Percentiles rank a stretch among this genome's conserved stretches.
These are phyloP conservation scores for Florisuga fusca DNA, from an alignment of 2,797 vertebrate genomes.

Conservation along the genomic window DNA sequence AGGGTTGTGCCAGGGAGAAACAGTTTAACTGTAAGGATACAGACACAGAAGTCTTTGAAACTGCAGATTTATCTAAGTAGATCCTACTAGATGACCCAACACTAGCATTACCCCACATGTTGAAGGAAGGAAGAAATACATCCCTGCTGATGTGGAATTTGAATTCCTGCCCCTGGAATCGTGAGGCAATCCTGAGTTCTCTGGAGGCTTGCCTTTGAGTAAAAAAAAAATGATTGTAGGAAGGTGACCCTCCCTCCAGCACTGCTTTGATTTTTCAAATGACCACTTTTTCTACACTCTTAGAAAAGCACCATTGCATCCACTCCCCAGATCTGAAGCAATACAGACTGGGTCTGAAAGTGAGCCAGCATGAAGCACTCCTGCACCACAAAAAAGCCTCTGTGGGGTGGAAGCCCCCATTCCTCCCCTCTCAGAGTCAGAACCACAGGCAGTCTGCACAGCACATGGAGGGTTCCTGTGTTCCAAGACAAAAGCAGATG, in stretches of 20 bases:
- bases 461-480: neutral
- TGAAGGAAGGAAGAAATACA: neutral
- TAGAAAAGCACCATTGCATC: neutral
- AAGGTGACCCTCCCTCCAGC: neutral
- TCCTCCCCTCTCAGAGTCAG: neutral
- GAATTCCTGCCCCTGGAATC: neutral
- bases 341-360: neutral
- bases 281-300: neutral
- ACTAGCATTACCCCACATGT: neutral
- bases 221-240: neutral
- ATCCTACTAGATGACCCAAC: neutral
- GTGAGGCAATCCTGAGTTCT: neutral
- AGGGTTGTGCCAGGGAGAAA: neutral
- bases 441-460: no score
- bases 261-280: neutral
- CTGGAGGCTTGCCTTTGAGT: neutral
- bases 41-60: neutral
- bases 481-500: neutral
- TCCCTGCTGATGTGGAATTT: neutral
- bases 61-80: neutral
- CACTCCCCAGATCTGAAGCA: neutral
- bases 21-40: neutral
- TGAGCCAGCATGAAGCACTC: neutral
- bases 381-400: neutral
- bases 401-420: accelerated